These are phyloP conservation scores for Pseudolaguvia tuberculata DNA, from an alignment of 2,113 vertebrate genomes.

Conservation along the genomic window DNA sequence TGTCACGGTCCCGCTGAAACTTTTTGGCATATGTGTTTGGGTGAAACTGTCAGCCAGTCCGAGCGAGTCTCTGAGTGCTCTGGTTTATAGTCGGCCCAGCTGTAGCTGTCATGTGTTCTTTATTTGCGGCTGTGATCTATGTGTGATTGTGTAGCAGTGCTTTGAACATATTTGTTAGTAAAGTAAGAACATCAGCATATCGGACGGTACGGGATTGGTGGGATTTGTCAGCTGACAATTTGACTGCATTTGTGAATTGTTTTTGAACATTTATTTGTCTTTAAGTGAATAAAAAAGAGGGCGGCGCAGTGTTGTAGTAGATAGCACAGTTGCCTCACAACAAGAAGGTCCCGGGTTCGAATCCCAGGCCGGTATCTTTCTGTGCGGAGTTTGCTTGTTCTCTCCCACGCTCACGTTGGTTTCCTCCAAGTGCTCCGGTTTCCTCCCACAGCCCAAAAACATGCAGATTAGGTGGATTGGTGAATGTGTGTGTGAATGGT, in stretches of 20 bases:
- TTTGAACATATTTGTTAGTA: not conserved
- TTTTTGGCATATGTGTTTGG: constrained; percentile 27
- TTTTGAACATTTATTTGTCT: not conserved
- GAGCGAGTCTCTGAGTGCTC: not conserved
- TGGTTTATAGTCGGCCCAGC: constrained; percentile 1
- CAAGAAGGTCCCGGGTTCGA: too few species aligned
- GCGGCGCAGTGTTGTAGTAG: too few species aligned
- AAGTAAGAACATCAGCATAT: not conserved
- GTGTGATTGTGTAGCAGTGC: not conserved
- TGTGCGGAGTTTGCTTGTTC: too few species aligned
- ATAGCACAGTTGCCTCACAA: too few species aligned
- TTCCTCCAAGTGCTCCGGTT: too few species aligned
- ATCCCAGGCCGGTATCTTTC: too few species aligned
- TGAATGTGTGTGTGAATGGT: too few species aligned
- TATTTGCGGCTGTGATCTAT: not conserved
- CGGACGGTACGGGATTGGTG: not conserved
- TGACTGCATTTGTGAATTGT: not conserved
- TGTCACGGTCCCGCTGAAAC: constrained; percentile 15
- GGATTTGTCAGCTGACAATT: not conserved
- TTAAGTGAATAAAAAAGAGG: not conserved
- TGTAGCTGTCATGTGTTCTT: constrained; percentile 26
- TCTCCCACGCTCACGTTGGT: too few species aligned
- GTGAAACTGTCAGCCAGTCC: constrained; percentile 21
- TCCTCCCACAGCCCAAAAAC: too few species aligned
- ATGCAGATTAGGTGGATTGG: too few species aligned